phyloP scores from a whole-genome alignment of 35 echinoderm and acorn worm species.

The Diadema setosum region DNA sequence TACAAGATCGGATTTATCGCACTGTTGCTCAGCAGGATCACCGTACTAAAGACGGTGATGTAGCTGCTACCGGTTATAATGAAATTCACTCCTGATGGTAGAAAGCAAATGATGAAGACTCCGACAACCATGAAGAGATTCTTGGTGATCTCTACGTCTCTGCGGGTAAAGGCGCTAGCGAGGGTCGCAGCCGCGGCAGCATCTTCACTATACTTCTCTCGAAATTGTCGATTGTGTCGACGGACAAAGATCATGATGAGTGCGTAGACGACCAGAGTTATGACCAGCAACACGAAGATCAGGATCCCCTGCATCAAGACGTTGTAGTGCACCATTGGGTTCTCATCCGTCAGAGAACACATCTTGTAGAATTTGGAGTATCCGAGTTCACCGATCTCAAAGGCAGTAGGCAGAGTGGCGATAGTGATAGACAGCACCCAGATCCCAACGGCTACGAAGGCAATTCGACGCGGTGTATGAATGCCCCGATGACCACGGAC shows the following conservation, averaged over 20 bases:
- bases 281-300: neutral
- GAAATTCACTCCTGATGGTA: slow-evolving; percentile 2
- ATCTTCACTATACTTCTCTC: neutral
- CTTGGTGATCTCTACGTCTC: neutral
- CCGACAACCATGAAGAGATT: slow-evolving; percentile 8
- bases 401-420: slow-evolving; percentile 24
- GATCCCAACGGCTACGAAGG: slow-evolving; percentile 10
- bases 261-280: neutral
- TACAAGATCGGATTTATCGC: slow-evolving; percentile 39
- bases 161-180: neutral
- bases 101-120: slow-evolving; percentile 7
- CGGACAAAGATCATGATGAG: neutral
- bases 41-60: neutral
- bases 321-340: neutral
- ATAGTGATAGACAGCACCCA: slow-evolving; percentile 61
- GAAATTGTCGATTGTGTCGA: neutral
- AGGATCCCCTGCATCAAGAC: neutral
- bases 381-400: slow-evolving; percentile 69
- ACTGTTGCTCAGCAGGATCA: neutral
- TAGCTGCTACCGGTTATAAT: neutral
- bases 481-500: slow-evolving; percentile 33
- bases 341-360: neutral
- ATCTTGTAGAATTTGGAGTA: slow-evolving; percentile 53
- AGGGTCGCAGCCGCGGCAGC: neutral
- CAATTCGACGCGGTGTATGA: slow-evolving; percentile 18